Percentiles rank a stretch among this genome's conserved stretches.
Evolutionary conservation across 2,113 vertebrate species (phyloP).

Genomic region (Neolamprologus devosi): DNA sequence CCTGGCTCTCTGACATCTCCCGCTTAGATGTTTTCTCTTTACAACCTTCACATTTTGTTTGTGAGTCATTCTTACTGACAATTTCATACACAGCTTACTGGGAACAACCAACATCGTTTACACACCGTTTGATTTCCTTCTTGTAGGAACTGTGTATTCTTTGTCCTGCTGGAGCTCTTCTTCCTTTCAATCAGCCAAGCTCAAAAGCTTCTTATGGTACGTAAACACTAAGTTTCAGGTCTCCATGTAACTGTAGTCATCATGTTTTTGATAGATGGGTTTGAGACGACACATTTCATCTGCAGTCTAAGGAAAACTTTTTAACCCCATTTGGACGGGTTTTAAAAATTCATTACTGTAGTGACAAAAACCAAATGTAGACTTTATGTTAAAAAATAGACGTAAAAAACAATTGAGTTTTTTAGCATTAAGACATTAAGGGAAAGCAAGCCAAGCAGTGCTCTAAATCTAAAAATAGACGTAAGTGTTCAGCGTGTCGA

Average conservation of each 20-base stretch:
- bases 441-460: background rate
- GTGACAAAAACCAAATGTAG: background rate
- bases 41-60: background rate
- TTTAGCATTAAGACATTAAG: background rate
- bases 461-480: background rate
- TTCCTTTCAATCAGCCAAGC: background rate
- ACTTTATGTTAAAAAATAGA: background rate
- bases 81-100: background rate
- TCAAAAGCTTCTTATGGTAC: background rate
- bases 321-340: background rate
- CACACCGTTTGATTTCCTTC: background rate
- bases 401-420: background rate
- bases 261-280: background rate
- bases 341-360: background rate
- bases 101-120: rapidly evolving
- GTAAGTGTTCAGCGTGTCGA: background rate
- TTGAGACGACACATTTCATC: background rate
- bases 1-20: rapidly evolving
- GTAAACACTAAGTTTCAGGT: background rate
- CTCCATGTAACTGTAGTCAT: background rate
- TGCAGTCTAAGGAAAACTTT: background rate
- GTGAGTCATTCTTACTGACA: background rate
- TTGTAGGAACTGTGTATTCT: background rate
- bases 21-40: background rate
- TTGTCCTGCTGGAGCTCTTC: background rate